Percentiles rank a stretch among this genome's conserved stretches.
phyloP scores from a whole-genome alignment of 2,113 vertebrate genomes.

The Nibea coibor region DNA sequence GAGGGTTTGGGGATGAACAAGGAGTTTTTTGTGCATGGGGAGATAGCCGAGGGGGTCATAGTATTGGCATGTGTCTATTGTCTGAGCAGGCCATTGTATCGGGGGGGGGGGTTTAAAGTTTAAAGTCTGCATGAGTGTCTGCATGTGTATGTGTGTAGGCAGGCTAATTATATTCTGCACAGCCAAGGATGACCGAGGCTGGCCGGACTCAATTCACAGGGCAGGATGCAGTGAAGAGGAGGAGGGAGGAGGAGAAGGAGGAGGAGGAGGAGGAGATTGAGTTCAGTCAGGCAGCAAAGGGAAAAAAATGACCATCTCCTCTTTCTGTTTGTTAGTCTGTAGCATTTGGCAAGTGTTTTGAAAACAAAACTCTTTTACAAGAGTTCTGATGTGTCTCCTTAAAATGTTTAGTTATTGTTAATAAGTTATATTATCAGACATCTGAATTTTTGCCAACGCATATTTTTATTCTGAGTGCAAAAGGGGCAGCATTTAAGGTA shows the following conservation, averaged over 20 bases:
- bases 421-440: too few species aligned
- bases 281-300: constrained; percentile 55
- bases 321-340: constrained; percentile 21
- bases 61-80: constrained; percentile 83
- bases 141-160: constrained; percentile 52
- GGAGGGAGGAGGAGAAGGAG: constrained; percentile 17
- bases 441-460: neutral
- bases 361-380: too few species aligned
- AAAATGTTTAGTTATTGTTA: neutral
- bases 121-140: constrained; percentile 68
- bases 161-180: constrained; percentile 80
- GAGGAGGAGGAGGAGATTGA: constrained; percentile 10
- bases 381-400: constrained; percentile 1
- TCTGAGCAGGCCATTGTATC: constrained; percentile 65
- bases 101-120: constrained; percentile 69
- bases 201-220: constrained; percentile 62
- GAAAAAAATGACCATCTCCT: constrained; percentile 17
- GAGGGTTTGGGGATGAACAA: constrained; percentile 42
- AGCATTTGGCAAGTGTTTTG: constrained; percentile 17
- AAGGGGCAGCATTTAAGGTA: neutral
- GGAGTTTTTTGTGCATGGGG: constrained; percentile 53
- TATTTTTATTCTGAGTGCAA: neutral
- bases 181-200: constrained; percentile 69
- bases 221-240: constrained; percentile 48
- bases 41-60: constrained; percentile 64